Evolutionary conservation across 2,888 invertebrate species (phyloP).

Genomic region (Pachydiplax longipennis): DNA sequence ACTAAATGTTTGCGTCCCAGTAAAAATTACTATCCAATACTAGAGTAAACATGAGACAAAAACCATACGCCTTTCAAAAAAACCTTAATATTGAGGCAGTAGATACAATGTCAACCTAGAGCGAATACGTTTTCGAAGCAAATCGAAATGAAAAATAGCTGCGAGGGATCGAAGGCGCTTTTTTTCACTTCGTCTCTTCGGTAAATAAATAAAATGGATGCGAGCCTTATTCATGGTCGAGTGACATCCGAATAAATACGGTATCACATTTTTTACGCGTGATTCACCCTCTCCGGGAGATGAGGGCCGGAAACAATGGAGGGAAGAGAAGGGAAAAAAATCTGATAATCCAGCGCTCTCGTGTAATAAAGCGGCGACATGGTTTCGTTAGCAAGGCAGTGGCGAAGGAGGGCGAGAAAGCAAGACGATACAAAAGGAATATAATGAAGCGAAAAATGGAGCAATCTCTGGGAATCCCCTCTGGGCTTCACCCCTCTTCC

Average conservation of each 20-base stretch:
- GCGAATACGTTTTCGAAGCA: no score
- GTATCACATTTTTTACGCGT: not conserved
- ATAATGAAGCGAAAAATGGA: not conserved
- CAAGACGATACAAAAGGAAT: not conserved
- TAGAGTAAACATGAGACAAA: no score
- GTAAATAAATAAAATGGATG: not conserved
- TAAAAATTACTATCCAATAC: no score
- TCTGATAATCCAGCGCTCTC: not conserved
- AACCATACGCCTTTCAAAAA: no score
- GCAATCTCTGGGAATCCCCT: not conserved
- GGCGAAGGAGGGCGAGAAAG: not conserved
- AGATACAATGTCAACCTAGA: no score
- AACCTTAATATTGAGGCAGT: no score
- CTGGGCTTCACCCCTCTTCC: not conserved
- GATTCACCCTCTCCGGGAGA: not conserved
- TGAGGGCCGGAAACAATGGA: not conserved
- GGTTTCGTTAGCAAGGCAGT: not conserved
- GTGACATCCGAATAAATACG: not conserved
- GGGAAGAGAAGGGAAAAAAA: not conserved
- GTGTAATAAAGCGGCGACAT: not conserved
- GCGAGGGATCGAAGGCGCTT: not conserved
- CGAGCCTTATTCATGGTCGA: not conserved
- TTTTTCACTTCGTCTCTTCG: not conserved
- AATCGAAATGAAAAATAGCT: not conserved
- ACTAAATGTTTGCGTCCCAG: no score